Evolutionary conservation across 2,113 vertebrate genomes (phyloP).

Genomic region (Panthera tigris): DNA sequence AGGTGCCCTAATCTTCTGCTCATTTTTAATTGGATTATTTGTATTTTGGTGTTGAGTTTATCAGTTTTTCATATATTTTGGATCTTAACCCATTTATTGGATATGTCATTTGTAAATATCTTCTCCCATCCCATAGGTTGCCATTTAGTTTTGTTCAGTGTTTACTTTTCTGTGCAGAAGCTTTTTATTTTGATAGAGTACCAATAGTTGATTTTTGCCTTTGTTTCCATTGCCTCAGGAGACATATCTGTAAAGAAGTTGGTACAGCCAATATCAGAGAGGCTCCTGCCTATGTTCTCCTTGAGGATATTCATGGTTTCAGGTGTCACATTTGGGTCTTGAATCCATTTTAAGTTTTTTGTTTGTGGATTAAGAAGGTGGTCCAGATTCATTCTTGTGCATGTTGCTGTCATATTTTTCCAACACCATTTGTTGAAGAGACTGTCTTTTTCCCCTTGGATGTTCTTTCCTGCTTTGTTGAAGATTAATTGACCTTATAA

Average conservation of each 20-base stretch:
- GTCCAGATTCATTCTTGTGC: not conserved
- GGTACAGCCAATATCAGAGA: not conserved
- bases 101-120: not conserved
- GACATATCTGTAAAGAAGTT: not conserved
- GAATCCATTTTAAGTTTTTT: not conserved
- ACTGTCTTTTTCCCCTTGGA: not conserved
- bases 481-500: not conserved
- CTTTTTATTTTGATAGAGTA: not conserved
- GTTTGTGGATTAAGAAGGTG: not conserved
- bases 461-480: not conserved
- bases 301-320: not conserved
- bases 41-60: not conserved
- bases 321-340: not conserved
- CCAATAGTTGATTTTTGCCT: not conserved
- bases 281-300: not conserved
- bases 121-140: not conserved
- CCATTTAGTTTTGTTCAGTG: not conserved
- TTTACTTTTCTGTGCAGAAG: not conserved
- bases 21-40: not conserved
- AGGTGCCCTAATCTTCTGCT: not conserved
- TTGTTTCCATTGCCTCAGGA: not conserved
- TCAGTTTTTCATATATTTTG: not conserved
- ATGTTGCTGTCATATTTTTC: not conserved
- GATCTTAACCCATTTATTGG: not conserved
- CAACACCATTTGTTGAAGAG: not conserved